Evolutionary conservation across 1,140 invertebrate species (phyloP).

Genomic region (Tribolium castaneum): DNA sequence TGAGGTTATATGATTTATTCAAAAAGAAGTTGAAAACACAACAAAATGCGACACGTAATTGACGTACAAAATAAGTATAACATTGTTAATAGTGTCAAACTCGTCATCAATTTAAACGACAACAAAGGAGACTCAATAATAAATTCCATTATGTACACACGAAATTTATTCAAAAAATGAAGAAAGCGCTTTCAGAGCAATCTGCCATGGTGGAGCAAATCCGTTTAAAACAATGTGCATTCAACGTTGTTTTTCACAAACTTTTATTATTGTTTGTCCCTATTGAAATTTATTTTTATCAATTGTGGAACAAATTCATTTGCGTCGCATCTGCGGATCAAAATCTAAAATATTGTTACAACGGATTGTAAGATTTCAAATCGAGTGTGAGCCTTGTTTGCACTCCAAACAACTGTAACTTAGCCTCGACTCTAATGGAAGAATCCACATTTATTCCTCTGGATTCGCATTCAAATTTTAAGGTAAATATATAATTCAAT

Average conservation of each 20-base stretch:
- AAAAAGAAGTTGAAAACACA: conserved; percentile 21
- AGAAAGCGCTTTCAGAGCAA: too few relatives aligned
- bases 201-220: background rate
- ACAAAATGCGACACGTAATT: conserved; percentile 25
- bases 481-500: conserved; percentile 33
- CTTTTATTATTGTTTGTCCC: too few relatives aligned
- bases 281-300: too few relatives aligned
- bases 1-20: conserved; percentile 33
- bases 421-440: background rate
- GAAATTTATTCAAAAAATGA: background rate
- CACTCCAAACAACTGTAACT: conserved; percentile 30
- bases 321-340: too few relatives aligned
- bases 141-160: background rate
- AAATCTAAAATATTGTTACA: background rate
- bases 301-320: too few relatives aligned
- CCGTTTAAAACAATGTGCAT: background rate
- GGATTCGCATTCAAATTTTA: conserved; percentile 27
- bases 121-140: conserved; percentile 16
- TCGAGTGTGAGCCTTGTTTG: background rate
- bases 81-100: conserved; percentile 27
- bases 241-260: too few relatives aligned
- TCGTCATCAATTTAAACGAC: conserved; percentile 8
- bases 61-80: conserved; percentile 21
- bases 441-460: conserved; percentile 24
- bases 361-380: background rate